A percentile compares a stretch with the other conserved stretches of the same genome.
Evolutionary conservation across 2,888 invertebrate genomes (phyloP).

Genomic region (Unio pictorum): DNA sequence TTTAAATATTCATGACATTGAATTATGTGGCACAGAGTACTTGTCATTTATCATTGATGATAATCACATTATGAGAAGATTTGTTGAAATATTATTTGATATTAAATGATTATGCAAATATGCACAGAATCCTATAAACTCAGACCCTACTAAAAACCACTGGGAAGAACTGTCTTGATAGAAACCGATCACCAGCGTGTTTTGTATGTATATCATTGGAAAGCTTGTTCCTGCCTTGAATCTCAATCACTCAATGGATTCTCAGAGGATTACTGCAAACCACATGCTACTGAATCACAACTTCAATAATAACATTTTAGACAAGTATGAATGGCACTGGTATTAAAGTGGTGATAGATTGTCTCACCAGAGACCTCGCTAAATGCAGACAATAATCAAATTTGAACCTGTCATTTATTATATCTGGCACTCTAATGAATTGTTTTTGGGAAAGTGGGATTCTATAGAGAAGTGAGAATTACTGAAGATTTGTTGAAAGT

Average conservation of each 20-base stretch:
- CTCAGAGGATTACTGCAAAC: constrained; percentile 26
- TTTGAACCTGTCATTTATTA: constrained; percentile 50
- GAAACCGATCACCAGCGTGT: no score
- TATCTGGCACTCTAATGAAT: constrained; percentile 45
- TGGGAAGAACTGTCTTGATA: no score
- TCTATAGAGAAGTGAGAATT: constrained; percentile 20
- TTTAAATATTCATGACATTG: no score
- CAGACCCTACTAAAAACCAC: no score
- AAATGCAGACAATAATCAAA: constrained; percentile 56
- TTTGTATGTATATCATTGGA: constrained; percentile 37
- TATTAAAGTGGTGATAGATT: constrained; percentile 52
- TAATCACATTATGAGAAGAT: no score
- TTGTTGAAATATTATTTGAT: no score
- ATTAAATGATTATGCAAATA: no score
- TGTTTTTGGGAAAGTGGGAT: constrained; percentile 37
- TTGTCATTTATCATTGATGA: no score
- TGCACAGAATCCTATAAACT: no score
- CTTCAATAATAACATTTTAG: constrained; percentile 47
- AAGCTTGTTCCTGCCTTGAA: constrained; percentile 24
- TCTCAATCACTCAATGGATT: constrained; percentile 23
- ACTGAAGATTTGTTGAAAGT: constrained; percentile 31
- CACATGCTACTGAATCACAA: constrained; percentile 39
- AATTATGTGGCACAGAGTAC: no score
- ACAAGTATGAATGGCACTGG: constrained; percentile 43
- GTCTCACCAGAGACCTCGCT: constrained; percentile 42